A percentile compares a stretch with the other conserved stretches of the same genome.
phyloP scores from a whole-genome alignment of 30 jellyfish, hydroid and myxozoan genomes.

The Hydractinia symbiolongicarpus region DNA sequence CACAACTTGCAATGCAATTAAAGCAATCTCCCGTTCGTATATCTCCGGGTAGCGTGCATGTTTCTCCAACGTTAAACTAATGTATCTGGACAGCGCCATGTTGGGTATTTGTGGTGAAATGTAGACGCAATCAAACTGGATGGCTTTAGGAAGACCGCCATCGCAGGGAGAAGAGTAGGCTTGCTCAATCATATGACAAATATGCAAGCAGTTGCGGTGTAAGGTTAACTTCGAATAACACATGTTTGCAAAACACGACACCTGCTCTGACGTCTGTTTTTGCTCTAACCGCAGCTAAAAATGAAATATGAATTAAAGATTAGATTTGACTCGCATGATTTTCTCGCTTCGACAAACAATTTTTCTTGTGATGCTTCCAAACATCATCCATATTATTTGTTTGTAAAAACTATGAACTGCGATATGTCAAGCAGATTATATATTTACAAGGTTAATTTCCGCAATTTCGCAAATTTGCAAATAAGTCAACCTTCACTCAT shows the following conservation, averaged over 20 bases:
- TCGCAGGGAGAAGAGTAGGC: slow-evolving; percentile 18
- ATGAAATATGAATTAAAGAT: background rate
- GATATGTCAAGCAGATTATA: too few species aligned
- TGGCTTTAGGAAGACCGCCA: slow-evolving; percentile 61
- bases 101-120: slow-evolving; percentile 71
- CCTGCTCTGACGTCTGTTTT: background rate
- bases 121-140: slow-evolving; percentile 55
- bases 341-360: too few species aligned
- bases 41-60: slow-evolving; percentile 68
- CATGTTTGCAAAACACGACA: background rate
- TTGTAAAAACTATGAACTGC: too few species aligned
- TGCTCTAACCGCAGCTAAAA: slow-evolving; percentile 9
- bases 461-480: too few species aligned
- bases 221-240: slow-evolving; percentile 30
- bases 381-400: too few species aligned
- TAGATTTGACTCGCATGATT: too few species aligned
- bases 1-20: slow-evolving; percentile 56
- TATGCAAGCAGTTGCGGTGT: slow-evolving; percentile 73
- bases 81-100: slow-evolving; percentile 53
- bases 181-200: slow-evolving; percentile 58
- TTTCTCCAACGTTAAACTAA: slow-evolving; percentile 52
- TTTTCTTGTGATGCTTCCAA: too few species aligned
- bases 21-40: slow-evolving; percentile 78
- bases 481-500: too few species aligned
- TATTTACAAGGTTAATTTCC: too few species aligned